Percentiles rank a stretch among this genome's conserved stretches.
phyloP scores from a whole-genome alignment of 2,888 invertebrate genomes.

The Tribolium freemani region DNA sequence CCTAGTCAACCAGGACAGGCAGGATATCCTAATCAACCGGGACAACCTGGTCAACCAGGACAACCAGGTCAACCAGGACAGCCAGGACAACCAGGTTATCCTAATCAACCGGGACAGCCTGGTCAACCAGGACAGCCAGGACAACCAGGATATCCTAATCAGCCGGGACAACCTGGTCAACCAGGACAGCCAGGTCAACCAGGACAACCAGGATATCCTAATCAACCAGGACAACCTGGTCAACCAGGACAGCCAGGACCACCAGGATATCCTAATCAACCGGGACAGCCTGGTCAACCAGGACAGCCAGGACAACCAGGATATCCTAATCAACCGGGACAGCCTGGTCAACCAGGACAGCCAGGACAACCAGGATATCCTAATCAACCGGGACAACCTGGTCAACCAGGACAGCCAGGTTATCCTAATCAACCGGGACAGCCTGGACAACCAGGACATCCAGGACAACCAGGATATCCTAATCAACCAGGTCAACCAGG shows the following conservation, averaged over 20 bases:
- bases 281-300: constrained; percentile 25
- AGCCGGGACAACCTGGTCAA: constrained; percentile 23
- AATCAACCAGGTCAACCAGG: constrained; percentile 45
- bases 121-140: constrained; percentile 34
- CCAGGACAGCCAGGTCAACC: constrained; percentile 30
- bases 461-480: constrained; percentile 32
- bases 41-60: constrained; percentile 40
- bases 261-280: constrained; percentile 40
- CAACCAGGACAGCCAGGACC: constrained; percentile 20
- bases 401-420: constrained; percentile 37
- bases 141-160: constrained; percentile 2
- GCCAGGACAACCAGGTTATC: constrained; percentile 12
- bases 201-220: constrained; percentile 36
- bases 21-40: constrained; percentile 30
- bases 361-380: constrained; percentile 37
- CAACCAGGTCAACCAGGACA: too few relatives aligned
- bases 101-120: constrained; percentile 32
- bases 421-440: constrained; percentile 27
- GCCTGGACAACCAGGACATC: constrained; percentile 37
- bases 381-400: constrained; percentile 20
- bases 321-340: constrained; percentile 33
- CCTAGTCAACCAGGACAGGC: constrained; percentile 17
- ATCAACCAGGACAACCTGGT: constrained; percentile 35
- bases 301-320: too few relatives aligned
- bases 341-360: constrained; percentile 32